Base-by-base conservation (phyloP, 2,888 invertebrate genomes). In the Aleiodes testaceus region DNA sequence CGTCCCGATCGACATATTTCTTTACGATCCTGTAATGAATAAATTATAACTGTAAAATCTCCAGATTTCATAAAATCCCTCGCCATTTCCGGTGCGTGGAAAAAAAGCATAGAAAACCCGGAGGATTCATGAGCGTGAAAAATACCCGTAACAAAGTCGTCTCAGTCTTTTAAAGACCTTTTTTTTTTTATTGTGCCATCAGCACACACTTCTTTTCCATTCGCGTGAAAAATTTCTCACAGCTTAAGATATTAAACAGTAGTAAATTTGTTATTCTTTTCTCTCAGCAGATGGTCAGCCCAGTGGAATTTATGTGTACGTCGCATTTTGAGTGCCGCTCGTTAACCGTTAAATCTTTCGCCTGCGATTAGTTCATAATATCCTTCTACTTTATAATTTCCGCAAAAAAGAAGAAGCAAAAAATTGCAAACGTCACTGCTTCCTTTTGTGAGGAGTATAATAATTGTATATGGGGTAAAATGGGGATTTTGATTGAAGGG, bases 271-370 rank as follows among this genome's bases (percentile, higher is more conserved):
- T 59, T 59, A 59, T 59, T 59, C 59, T 59, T 59, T 59, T 42
- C 59, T 59, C 59, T 59, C 59, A 42, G 18, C 59, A 59, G 59
- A 42, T 59, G 59, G 59, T 59, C 59, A 36, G 36, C 59, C 59
- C 59, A 59, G 59, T 59, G 30, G 59, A 16, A 59, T 59, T 59
- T 49, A 47, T 64, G 64, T 64, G 44, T 64, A 26, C 64, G 64
- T 59, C 59, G 45, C 20, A 69, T 61, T 69, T 67, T 63, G 61
- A 59, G 55, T 20, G 45, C 55, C 71, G 75, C 75, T 75, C 75
- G 73, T 75, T 75, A 75, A 75, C 74, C 72, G 74, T 74, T 75
- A 75, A 74, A 75, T 72, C 74, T 75, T 74, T 75, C 74, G 72
- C 72, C 72, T 71, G 73, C 73, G 73, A 75, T 75, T 75, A 75